These are phyloP conservation scores for Drosophila suboccidentalis DNA, from an alignment of 2,888 invertebrate genomes.

Conservation along the genomic window DNA sequence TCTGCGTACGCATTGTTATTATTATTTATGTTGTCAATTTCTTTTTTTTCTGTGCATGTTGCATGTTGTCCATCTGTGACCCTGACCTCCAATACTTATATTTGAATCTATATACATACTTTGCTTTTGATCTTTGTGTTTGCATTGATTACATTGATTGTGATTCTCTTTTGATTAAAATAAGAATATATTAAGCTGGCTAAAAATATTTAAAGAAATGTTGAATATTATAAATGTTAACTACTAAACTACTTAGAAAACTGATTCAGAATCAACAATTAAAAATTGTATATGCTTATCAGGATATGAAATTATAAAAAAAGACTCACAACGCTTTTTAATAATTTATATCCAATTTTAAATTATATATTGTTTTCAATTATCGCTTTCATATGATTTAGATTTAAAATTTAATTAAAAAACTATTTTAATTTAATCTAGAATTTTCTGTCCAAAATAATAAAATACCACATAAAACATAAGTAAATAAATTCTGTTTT, in stretches of 20 bases:
- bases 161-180: background rate
- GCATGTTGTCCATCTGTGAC: background rate
- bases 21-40: constrained; percentile 6
- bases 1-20: constrained; percentile 19
- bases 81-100: background rate
- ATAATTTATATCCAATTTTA: no score
- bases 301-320: no score
- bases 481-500: no score
- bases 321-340: no score
- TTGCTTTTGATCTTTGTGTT: background rate
- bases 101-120: background rate
- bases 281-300: no score
- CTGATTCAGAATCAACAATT: no score
- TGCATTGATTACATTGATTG: background rate
- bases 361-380: background rate
- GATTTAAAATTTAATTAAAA: no score
- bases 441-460: no score
- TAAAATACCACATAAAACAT: no score
- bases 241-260: no score
- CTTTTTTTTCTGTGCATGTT: background rate
- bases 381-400: no score
- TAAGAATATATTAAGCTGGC: background rate
- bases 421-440: no score
- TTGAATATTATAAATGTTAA: background rate
- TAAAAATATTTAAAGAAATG: background rate